Base-by-base conservation (phyloP, 2,888 invertebrate species). In the Apoda limacodes region DNA sequence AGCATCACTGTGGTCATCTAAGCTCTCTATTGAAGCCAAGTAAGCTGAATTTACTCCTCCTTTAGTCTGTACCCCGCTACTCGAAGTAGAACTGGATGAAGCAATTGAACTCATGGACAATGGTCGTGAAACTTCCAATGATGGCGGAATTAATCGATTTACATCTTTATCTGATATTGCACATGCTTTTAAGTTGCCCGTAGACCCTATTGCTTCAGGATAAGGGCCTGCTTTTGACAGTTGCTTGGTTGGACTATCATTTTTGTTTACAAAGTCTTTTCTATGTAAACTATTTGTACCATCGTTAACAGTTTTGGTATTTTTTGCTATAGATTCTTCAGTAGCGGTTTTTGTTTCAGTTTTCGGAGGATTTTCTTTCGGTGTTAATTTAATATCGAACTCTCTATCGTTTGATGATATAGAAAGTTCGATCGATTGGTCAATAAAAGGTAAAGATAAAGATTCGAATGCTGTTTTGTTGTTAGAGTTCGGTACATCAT, bases 11-110 rank as follows among this genome's bases (percentile, higher is more conserved):
- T 89, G 87, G 52, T 92, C 91, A 36, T 90, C 93, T 48, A 94
- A 76, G 47, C 93, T 93, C 63, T 94, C 95, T 29, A 92, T 91
- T 19, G 93, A 93, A 30, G 94, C 93, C 58, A 93, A 75, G 67
- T 93, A 93, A 9, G 91, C 90, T 22, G 88, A 89, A 46, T 86
- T 86, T 45, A 88, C 83, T 43, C 85, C 84, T 11, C 84, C 83
- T 53, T 83, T 84, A 49, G 86, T 84, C 43, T 84, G 84, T 22
- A 84, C 84, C 30, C 85, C 86, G 49, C 84, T 86, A 39, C 83
- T 84, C 1, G 75, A 82, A 4, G 84, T 85, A 1, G 86, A 88
- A 34, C 88, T 87, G 1, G 89, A 88, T 5, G 90, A 90, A 7
- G 88, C 87, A 49, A 92, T 88, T 37, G 92, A 92, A 58, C 89